Conservation (phyloP, 2,797 vertebrate species). For the Brachyrhaphis roseni region DNA sequence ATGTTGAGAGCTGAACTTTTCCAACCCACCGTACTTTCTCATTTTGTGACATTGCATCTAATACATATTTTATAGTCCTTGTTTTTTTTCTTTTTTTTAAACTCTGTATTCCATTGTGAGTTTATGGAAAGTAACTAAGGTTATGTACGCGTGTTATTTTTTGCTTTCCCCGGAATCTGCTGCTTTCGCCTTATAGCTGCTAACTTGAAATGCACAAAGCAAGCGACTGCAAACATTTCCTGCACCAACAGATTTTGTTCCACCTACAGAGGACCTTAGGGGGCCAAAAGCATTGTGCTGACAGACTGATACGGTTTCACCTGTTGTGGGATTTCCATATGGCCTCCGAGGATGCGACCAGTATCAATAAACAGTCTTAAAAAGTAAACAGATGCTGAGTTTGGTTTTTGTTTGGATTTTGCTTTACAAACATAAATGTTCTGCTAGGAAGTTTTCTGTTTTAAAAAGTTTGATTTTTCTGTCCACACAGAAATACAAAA, state of each 20-base stretch:
- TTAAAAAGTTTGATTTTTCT: slow-evolving; percentile 19
- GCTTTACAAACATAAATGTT: background rate
- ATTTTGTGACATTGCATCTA: slow-evolving; percentile 29
- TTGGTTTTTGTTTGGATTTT: slow-evolving; percentile 11
- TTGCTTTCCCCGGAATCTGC: background rate
- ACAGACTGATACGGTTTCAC: slow-evolving; percentile 36
- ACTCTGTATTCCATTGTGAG: background rate
- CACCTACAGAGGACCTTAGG: slow-evolving; percentile 48
- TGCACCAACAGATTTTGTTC: slow-evolving; percentile 36
- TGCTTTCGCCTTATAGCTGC: background rate
- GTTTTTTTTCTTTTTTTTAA: background rate
- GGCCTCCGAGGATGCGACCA: slow-evolving; percentile 13
- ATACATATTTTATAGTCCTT: slow-evolving; percentile 41
- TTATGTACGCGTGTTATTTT: background rate
- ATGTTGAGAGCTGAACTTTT: background rate
- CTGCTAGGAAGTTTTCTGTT: background rate
- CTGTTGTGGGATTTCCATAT: slow-evolving; percentile 42
- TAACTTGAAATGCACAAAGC: background rate
- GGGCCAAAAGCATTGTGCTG: slow-evolving; percentile 13
- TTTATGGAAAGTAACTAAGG: background rate
- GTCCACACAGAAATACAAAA: slow-evolving; percentile 12
- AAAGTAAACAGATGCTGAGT: slow-evolving; percentile 11
- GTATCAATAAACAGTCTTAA: background rate
- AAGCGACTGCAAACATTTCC: background rate
- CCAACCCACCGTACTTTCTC: slow-evolving; percentile 2